phyloP scores from a whole-genome alignment of 2,797 vertebrate species.

The Mormyrops boulengeri region DNA sequence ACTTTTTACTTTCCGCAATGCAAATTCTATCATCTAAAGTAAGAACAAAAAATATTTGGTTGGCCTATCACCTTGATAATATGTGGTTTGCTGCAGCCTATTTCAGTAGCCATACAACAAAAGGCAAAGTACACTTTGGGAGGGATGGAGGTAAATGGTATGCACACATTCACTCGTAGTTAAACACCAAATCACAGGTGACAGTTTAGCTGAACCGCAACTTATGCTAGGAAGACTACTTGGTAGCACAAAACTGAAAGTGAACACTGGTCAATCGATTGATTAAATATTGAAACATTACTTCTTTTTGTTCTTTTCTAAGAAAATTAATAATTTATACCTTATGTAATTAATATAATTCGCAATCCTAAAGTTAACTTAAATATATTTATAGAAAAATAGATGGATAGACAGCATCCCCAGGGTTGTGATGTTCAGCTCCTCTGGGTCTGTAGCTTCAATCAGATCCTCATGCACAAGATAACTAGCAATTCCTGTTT shows the following conservation, averaged over 20 bases:
- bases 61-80: slow-evolving; percentile 3
- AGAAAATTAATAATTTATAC: background rate
- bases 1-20: background rate
- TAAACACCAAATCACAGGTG: background rate
- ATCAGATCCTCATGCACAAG: background rate
- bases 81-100: slow-evolving; percentile 14
- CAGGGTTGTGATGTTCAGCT: background rate
- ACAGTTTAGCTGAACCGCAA: background rate
- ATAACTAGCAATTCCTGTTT: background rate
- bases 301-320: background rate
- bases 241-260: background rate
- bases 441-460: background rate
- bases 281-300: background rate
- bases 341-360: background rate
- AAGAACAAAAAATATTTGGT: background rate
- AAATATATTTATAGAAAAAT: background rate
- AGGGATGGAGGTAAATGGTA: too few species aligned
- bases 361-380: background rate
- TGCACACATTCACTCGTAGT: background rate
- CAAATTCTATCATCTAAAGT: background rate
- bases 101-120: background rate
- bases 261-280: background rate
- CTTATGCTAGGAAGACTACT: background rate
- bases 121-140: background rate
- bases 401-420: background rate